These are phyloP conservation scores for Micropoecilia bifurca DNA, from an alignment of 2,797 vertebrate species.

Conservation along the genomic window DNA sequence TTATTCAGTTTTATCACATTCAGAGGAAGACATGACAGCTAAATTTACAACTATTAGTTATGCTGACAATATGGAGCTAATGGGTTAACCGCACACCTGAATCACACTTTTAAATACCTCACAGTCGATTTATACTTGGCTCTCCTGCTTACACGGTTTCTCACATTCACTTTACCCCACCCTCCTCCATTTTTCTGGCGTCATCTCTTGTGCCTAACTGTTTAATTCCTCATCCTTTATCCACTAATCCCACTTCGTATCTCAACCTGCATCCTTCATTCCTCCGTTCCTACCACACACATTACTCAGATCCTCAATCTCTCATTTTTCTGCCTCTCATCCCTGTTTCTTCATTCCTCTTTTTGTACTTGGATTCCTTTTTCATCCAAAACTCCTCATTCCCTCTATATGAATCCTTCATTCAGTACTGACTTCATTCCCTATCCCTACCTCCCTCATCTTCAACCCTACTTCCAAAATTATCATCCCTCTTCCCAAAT, in stretches of 20 bases:
- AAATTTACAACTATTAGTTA: background rate
- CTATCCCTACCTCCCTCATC: background rate
- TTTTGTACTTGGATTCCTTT: background rate
- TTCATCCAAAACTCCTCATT: background rate
- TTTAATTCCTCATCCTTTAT: background rate
- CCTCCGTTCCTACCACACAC: background rate
- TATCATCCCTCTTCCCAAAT: background rate
- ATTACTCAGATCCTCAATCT: background rate
- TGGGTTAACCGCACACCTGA: background rate
- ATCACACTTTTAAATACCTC: background rate
- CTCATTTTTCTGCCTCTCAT: background rate
- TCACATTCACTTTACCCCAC: background rate
- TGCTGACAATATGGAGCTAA: background rate
- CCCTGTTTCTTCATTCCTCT: background rate
- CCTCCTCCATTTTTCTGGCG: background rate
- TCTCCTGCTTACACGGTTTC: background rate
- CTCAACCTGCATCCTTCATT: constrained; percentile 1
- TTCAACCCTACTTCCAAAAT: background rate
- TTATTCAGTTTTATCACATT: background rate
- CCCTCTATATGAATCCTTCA: background rate
- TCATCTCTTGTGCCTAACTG: background rate
- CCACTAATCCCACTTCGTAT: background rate
- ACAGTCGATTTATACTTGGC: background rate
- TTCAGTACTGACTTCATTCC: background rate
- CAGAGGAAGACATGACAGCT: background rate